Percentiles rank a stretch among this genome's conserved stretches.
Conservation (phyloP, 2,797 vertebrate genomes). For the Micromesistius poutassou region DNA sequence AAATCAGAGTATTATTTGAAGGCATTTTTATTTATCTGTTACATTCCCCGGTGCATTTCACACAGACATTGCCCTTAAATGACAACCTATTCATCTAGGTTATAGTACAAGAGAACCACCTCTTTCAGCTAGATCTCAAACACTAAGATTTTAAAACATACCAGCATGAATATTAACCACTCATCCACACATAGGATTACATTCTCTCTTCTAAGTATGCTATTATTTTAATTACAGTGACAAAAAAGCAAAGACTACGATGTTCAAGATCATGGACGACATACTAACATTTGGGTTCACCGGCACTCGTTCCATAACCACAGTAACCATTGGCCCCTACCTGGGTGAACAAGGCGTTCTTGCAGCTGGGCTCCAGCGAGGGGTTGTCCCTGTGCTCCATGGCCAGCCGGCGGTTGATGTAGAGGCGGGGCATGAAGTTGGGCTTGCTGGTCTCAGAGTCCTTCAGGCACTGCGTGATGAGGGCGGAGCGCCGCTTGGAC, state of each 20-base stretch:
- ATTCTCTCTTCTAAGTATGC: neutral
- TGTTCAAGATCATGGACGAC: neutral
- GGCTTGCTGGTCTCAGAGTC: slow-evolving; percentile 96
- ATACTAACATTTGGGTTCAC: neutral
- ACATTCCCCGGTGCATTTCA: too few species aligned
- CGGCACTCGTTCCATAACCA: too few species aligned
- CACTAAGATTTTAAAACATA: neutral
- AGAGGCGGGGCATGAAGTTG: slow-evolving; percentile 94
- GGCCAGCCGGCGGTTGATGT: slow-evolving; percentile 95
- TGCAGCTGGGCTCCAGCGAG: slow-evolving; percentile 84
- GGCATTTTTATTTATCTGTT: neutral
- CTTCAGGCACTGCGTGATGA: slow-evolving; percentile 94
- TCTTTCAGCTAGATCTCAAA: neutral
- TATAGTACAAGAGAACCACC: neutral
- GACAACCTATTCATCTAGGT: neutral
- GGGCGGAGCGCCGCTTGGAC: slow-evolving; percentile 88
- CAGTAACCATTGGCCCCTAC: slow-evolving; percentile 54
- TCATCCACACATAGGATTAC: too few species aligned
- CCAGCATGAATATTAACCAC: neutral
- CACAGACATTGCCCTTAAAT: too few species aligned
- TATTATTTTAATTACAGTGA: neutral
- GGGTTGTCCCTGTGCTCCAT: slow-evolving; percentile 98
- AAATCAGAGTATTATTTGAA: neutral
- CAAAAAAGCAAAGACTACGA: neutral
- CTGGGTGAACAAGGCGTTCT: slow-evolving; percentile 93